phyloP scores from a whole-genome alignment of 2,888 invertebrate species.

The Sarcophaga rosellei region DNA sequence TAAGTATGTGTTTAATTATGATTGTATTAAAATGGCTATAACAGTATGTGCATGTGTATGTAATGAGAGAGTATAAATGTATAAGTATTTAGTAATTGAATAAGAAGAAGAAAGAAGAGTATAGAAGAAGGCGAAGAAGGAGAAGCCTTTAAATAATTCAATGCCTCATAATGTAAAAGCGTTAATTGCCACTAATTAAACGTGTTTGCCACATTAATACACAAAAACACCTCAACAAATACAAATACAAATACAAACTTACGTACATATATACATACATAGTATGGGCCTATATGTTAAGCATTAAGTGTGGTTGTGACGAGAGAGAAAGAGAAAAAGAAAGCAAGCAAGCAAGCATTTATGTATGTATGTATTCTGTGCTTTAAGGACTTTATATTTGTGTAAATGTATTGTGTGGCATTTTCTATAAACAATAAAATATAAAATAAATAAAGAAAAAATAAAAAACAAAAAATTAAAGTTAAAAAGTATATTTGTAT shows the following conservation, averaged over 20 bases:
- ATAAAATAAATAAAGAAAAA: not conserved
- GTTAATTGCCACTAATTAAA: constrained; percentile 65
- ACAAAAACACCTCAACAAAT: constrained; percentile 9
- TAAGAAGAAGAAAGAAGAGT: not conserved
- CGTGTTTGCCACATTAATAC: constrained; percentile 52
- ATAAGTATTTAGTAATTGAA: constrained; percentile 34
- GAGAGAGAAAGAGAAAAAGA: no score
- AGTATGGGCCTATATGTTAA: no score
- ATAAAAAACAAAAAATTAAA: not conserved
- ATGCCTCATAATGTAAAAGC: constrained; percentile 56
- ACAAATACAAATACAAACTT: not conserved
- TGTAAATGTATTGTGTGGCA: not conserved
- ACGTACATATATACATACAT: no score
- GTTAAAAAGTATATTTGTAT: constrained; percentile 18
- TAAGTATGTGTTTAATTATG: constrained; percentile 6
- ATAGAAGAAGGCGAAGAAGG: no score
- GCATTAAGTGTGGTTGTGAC: no score
- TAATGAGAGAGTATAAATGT: not conserved
- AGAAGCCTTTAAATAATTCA: constrained; percentile 55
- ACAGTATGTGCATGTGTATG: not conserved
- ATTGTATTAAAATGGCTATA: not conserved
- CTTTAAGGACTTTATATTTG: not conserved
- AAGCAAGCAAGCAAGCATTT: not conserved
- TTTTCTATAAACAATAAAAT: not conserved
- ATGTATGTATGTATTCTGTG: not conserved